Conservation (phyloP, 2,113 vertebrate species). For the Apodemus speciosus region DNA sequence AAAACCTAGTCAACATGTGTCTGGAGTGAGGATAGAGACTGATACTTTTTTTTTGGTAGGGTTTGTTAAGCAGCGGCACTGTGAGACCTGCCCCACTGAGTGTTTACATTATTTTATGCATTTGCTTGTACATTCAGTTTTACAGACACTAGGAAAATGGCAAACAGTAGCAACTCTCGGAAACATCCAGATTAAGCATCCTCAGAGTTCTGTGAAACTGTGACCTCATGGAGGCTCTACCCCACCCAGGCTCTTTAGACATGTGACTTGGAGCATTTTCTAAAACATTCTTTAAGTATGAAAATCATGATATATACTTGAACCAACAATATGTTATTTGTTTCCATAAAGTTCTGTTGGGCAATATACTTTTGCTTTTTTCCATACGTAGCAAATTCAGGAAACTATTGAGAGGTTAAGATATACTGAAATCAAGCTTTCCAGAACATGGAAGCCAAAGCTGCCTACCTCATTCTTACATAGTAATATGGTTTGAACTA, state of each 20-base stretch:
- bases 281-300: not conserved
- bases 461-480: not conserved
- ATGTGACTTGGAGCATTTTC: not conserved
- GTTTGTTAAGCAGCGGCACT: not conserved
- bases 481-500: constrained; percentile 7
- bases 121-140: not conserved
- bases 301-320: not conserved
- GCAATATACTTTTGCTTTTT: not conserved
- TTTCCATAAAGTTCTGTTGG: not conserved
- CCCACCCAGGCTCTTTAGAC: not conserved
- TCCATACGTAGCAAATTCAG: constrained; percentile 35
- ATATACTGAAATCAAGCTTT: constrained; percentile 10
- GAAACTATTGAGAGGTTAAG: not conserved
- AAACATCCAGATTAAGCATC: not conserved
- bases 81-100: not conserved
- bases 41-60: not conserved
- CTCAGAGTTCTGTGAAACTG: not conserved
- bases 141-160: not conserved
- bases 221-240: not conserved
- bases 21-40: not conserved
- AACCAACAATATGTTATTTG: not conserved
- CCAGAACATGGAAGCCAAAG: not conserved
- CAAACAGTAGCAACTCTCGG: not conserved
- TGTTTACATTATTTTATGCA: not conserved
- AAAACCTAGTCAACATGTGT: not conserved